phyloP scores from a whole-genome alignment of 2,888 invertebrate species.

The Mystacides longicornis region DNA sequence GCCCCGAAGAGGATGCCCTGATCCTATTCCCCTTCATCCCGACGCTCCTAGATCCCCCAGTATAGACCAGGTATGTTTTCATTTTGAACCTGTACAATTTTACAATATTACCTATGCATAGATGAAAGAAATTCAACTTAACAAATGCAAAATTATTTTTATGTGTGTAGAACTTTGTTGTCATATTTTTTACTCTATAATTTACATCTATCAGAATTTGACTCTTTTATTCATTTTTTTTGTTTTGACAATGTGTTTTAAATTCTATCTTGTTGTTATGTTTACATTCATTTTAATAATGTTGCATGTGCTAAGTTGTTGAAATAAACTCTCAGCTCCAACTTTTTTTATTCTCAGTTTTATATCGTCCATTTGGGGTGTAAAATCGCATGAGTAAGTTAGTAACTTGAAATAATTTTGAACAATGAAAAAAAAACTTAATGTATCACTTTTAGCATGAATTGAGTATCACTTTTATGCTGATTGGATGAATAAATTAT shows the following conservation, averaged over 20 bases:
- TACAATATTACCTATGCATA: not conserved
- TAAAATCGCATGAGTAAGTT: not conserved
- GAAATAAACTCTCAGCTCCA: not conserved
- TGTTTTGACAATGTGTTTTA: not conserved
- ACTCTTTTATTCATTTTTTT: not conserved
- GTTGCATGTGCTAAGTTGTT: not conserved
- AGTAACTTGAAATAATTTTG: no score
- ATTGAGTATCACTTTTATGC: no score
- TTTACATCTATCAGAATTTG: no score
- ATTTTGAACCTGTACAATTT: not conserved
- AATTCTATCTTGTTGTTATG: not conserved
- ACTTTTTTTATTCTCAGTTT: not conserved
- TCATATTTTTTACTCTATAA: no score
- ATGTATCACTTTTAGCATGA: no score
- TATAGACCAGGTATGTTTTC: conserved; percentile 84
- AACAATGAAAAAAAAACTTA: no score
- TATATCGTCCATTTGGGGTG: not conserved
- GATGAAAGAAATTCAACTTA: not conserved
- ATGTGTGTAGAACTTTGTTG: no score
- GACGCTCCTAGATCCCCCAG: conserved; percentile 67
- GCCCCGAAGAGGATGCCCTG: conserved; percentile 66
- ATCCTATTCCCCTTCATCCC: conserved; percentile 46
- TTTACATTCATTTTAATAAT: not conserved
- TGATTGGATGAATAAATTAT: no score
- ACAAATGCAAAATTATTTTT: not conserved